Evolutionary conservation across 1,140 invertebrate species (phyloP), one percentile per base, ranked within the genome.

Genomic region (Ceratitis capitata): DNA sequence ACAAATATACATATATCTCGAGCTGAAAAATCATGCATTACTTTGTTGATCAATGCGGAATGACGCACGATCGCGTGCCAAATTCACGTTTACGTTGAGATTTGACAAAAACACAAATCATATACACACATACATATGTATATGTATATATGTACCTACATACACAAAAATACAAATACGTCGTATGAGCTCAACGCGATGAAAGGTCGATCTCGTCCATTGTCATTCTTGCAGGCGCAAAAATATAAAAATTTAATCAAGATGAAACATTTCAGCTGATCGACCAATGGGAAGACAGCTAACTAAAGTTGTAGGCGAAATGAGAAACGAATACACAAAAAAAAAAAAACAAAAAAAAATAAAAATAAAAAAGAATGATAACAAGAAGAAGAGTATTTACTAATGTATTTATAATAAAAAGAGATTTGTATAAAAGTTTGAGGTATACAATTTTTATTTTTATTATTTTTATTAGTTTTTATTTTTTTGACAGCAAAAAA

Each of bases 201-300:
- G 51, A 56, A n/a, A n/a, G n/a, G n/a, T n/a, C n/a, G n/a, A n/a
- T n/a, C n/a, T n/a, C n/a, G n/a, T n/a, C n/a, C n/a, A n/a, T 56
- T 23, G n/a, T n/a, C 51, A 56, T 56, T 23, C 51, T 56, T 56
- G n/a, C 19, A 23, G 23, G 5, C 4, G 3, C 0, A 14, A n/a
- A n/a, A n/a, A n/a, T n/a, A n/a, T n/a, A n/a, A n/a, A 19, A 56
- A 56, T 56, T 53, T 53, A 6, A 56, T n/a, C 51, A 56, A 19
- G n/a, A n/a, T n/a, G 42, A 74, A 78, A 47, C 32, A 23, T 69
- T 39, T 69, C 19, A 23, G n/a, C n/a, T n/a, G n/a, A n/a, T 23
- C n/a, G 69, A 78, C 69, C 69, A 78, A 78, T 78, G 45, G 69
- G 39, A 78, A 78, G 23, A 9, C 69, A 45, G 69, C 39, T 78